Conservation (phyloP, 2,797 vertebrate species). For the Sebastes variabilis region DNA sequence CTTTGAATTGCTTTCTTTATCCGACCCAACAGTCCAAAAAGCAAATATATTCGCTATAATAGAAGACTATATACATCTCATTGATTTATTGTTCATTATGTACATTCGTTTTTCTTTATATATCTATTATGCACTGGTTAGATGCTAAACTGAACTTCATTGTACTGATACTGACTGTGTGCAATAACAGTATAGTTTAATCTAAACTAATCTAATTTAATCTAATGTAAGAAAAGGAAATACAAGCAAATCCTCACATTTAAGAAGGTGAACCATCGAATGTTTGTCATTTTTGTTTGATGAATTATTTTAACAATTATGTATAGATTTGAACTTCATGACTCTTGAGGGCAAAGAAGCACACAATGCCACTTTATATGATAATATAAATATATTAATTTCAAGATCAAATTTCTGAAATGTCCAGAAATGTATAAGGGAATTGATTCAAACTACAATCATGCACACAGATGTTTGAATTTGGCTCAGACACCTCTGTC, state of each 20-base stretch:
- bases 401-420: too few species aligned
- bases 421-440: too few species aligned
- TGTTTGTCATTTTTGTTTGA: background rate
- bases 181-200: background rate
- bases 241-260: background rate
- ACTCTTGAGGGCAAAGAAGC: background rate
- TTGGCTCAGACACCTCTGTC: slow-evolving; percentile 2
- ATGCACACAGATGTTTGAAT: background rate
- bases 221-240: background rate
- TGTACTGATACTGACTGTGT: background rate
- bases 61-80: background rate
- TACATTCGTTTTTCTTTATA: background rate
- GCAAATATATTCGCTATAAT: background rate
- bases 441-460: background rate
- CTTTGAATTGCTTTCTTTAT: too few species aligned
- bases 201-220: background rate
- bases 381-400: too few species aligned
- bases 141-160: background rate
- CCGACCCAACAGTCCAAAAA: background rate
- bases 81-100: background rate
- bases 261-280: background rate
- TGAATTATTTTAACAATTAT: background rate
- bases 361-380: background rate
- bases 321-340: background rate
- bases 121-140: background rate